Conservation (phyloP, 1,140 invertebrate genomes). For the Trachymyrmex septentrionalis region DNA sequence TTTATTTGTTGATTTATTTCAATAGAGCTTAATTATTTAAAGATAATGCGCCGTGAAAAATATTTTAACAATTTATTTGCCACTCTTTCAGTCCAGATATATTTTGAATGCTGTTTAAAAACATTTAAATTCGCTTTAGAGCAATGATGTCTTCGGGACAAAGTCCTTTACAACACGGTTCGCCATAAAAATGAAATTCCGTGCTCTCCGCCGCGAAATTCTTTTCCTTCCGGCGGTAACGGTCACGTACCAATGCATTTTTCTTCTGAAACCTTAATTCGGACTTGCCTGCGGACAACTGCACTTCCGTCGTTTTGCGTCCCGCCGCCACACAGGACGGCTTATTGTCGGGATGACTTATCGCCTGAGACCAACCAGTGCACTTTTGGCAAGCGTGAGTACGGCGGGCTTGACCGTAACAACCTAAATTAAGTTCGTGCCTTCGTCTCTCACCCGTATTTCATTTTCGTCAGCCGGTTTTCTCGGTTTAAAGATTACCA, state of each 20-base stretch:
- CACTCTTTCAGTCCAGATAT: not conserved
- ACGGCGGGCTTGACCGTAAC: slow-evolving; percentile 74
- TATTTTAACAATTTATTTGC: not conserved
- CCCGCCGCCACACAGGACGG: slow-evolving; percentile 51
- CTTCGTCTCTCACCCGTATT: slow-evolving; percentile 79
- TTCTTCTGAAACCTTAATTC: slow-evolving; percentile 75
- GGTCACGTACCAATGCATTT: slow-evolving; percentile 62
- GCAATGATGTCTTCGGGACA: slow-evolving; percentile 15
- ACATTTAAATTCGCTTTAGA: not conserved
- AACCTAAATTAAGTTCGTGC: slow-evolving; percentile 80
- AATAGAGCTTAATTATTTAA: too few species aligned
- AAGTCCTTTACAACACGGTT: not conserved
- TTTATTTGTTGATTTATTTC: too few species aligned
- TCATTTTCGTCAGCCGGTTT: slow-evolving; percentile 76
- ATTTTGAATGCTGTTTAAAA: not conserved
- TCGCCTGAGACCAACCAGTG: slow-evolving; percentile 74
- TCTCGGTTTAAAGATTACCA: slow-evolving; percentile 68
- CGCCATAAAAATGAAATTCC: slow-evolving; percentile 43
- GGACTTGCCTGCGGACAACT: slow-evolving; percentile 66
- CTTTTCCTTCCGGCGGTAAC: slow-evolving; percentile 54
- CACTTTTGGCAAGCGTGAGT: slow-evolving; percentile 68
- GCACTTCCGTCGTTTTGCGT: slow-evolving; percentile 68
- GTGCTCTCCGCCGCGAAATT: not conserved
- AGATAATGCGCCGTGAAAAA: not conserved
- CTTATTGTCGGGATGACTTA: slow-evolving; percentile 85